These are phyloP conservation scores for Martes martes DNA, from an alignment of 2,113 vertebrate genomes.

Conservation along the genomic window DNA sequence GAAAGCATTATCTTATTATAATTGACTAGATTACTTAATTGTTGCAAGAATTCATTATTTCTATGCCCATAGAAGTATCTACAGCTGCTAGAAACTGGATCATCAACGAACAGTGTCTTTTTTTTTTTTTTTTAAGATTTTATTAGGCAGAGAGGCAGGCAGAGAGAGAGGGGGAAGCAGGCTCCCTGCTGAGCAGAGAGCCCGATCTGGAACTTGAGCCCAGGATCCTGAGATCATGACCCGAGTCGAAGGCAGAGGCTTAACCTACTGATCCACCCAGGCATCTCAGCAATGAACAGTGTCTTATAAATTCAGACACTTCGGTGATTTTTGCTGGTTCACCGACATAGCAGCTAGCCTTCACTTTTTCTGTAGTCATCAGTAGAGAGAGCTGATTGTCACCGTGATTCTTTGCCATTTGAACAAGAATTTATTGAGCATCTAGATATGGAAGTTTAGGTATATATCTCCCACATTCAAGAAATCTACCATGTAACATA, in stretches of 20 bases:
- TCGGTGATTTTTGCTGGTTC: not conserved
- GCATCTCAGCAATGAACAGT: not conserved
- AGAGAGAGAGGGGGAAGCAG: too few relatives aligned
- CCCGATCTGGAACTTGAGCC: too few relatives aligned
- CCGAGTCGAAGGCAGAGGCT: too few relatives aligned
- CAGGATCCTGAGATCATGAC: too few relatives aligned
- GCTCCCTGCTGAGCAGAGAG: too few relatives aligned
- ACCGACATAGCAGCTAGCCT: not conserved
- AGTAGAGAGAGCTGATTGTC: not conserved
- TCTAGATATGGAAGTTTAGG: not conserved
- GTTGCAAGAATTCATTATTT: not conserved
- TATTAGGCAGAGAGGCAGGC: too few relatives aligned
- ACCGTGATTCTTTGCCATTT: not conserved
- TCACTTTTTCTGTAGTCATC: not conserved
- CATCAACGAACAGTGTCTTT: not conserved
- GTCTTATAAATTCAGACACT: not conserved
- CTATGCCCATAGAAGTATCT: not conserved
- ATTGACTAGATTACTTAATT: not conserved
- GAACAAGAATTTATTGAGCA: not conserved
- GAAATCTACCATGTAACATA: not conserved
- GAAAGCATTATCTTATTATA: not conserved
- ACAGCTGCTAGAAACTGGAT: not conserved
- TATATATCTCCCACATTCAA: not conserved
- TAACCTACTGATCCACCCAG: too few relatives aligned
- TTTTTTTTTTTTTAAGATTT: too few relatives aligned